Percentiles rank a stretch among this genome's conserved stretches.
Conservation (phyloP, 2,797 vertebrate species). For the Toxotes lorentzi region DNA sequence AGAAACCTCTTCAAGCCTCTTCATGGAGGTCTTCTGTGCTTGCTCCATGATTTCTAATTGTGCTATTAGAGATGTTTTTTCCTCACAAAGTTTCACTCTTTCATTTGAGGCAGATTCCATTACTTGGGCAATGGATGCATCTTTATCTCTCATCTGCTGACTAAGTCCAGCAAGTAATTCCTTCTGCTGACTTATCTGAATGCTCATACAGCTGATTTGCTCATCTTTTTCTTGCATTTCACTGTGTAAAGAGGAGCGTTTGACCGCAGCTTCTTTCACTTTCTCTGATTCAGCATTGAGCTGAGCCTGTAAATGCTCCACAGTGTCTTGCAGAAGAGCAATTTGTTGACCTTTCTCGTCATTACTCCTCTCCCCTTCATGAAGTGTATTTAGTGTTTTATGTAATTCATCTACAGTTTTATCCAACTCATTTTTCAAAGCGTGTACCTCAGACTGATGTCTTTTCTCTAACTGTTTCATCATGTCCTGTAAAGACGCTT, state of each 20-base stretch:
- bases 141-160: constrained; percentile 89
- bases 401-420: constrained; percentile 58
- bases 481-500: constrained; percentile 72
- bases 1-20: constrained; percentile 66
- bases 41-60: constrained; percentile 78
- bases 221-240: constrained; percentile 82
- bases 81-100: constrained; percentile 84
- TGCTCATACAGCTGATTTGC: constrained; percentile 77
- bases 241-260: constrained; percentile 62
- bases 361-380: constrained; percentile 69
- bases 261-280: constrained; percentile 64
- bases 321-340: constrained; percentile 75
- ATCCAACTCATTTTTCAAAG: constrained; percentile 75
- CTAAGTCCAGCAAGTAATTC: constrained; percentile 86
- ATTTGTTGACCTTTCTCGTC: constrained; percentile 69
- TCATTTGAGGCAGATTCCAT: constrained; percentile 87
- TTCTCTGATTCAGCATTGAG: constrained; percentile 67
- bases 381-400: constrained; percentile 64
- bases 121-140: constrained; percentile 84
- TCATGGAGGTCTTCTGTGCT: constrained; percentile 53
- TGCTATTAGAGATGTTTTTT: constrained; percentile 73
- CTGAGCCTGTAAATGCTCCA: constrained; percentile 71
- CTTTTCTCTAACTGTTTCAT: constrained; percentile 75
- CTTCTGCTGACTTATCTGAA: constrained; percentile 89
- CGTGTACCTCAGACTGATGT: constrained; percentile 71